Base-by-base conservation (phyloP, 2,113 vertebrate genomes). In the Seriola quinqueradiata region DNA sequence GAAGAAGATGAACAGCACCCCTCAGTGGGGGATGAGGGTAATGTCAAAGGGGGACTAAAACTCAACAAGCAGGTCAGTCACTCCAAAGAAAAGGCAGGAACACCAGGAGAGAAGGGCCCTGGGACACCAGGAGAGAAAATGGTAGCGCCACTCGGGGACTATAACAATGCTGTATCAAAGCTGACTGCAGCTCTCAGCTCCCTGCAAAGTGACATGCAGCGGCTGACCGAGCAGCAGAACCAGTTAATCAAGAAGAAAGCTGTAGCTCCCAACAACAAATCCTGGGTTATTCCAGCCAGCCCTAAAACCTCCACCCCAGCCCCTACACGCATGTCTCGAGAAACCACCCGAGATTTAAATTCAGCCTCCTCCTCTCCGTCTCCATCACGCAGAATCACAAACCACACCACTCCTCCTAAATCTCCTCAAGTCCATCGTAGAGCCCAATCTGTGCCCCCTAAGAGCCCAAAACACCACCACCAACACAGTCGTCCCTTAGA, bases 201-300 rank as follows among this genome's bases (percentile, higher is more conserved):
- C 0, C 87, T 98, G 46, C 97, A 98, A 67, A 83, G 90, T 46
- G 98, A 99, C 87, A 98, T 99, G 97, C 96, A 98, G 71, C 93
- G 97, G 8, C 90, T 99, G 70, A 96, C 97, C 0, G 95, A 96
- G 10, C 98, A 99, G 81, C 98, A 99, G 84, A 95, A 95, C 44
- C 94, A 96, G 42, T 85, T 99, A 0, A 79, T 99, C 75, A 95
- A 95, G 4, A 96, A 96, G 0, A 96, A 96, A 66, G 11, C 87
- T 7, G 0, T 72, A 23, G 48, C 86, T 46, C 1, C 94, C 6
- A 85, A 78, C 58, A 92, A 95, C 50, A 92, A 96, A 4, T 86
- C 96, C 0, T 96, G 96, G 96, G 95, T 96, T 57, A 96, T 97
- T 89, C 92, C 95, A 42, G 83, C 94, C 25, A 92, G 90, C 67